These are phyloP conservation scores for Manis crassicaudata DNA, from an alignment of 2,797 vertebrate species.

Conservation along the genomic window DNA sequence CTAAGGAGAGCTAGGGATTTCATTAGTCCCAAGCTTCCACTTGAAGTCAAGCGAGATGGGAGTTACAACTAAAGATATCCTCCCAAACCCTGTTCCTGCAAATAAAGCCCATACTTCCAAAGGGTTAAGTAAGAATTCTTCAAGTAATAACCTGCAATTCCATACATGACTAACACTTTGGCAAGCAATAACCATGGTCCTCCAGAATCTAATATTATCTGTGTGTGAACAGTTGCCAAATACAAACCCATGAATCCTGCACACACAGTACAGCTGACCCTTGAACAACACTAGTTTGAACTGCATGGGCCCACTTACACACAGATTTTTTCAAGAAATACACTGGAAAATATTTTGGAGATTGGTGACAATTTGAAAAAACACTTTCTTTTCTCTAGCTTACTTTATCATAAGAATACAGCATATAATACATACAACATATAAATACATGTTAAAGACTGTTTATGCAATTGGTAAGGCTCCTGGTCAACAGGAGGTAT, in stretches of 20 bases:
- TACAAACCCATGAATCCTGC: not conserved
- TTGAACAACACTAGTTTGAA: no score
- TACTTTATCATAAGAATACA: no score
- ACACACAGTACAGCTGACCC: not conserved
- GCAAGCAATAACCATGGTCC: not conserved
- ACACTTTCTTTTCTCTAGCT: no score
- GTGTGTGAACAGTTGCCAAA: not conserved
- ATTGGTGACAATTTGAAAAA: no score
- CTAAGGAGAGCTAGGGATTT: not conserved
- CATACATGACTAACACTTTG: not conserved
- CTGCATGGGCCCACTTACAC: no score
- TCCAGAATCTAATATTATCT: not conserved
- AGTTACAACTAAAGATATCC: not conserved
- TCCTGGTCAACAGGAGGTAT: no score
- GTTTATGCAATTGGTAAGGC: no score
- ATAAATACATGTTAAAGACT: no score
- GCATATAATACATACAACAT: no score
- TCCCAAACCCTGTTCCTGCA: not conserved
- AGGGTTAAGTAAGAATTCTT: not conserved
- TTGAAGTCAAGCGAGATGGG: not conserved
- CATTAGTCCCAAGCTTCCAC: not conserved
- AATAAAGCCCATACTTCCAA: not conserved
- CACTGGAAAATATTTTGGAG: no score
- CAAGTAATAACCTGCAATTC: not conserved
- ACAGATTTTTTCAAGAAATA: no score